Percentiles rank a stretch among this genome's conserved stretches.
These are phyloP conservation scores for Mellivora capensis DNA, from an alignment of 2,113 vertebrate species.

Conservation along the genomic window DNA sequence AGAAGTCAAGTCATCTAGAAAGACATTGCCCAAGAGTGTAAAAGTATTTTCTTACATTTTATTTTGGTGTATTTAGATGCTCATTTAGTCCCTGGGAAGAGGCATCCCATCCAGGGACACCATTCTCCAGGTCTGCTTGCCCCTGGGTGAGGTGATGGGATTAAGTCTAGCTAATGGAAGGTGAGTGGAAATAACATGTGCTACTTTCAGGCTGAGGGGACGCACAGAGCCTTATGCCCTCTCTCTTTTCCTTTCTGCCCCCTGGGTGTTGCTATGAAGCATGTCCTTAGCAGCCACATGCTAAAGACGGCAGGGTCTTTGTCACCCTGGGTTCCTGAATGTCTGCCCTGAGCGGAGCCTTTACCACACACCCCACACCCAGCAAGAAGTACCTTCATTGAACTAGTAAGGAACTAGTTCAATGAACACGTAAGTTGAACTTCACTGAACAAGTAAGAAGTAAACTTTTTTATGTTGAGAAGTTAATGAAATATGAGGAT, in stretches of 20 bases:
- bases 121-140: neutral
- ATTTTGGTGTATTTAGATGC: neutral
- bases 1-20: neutral
- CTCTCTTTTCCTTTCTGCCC: neutral
- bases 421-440: no score
- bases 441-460: neutral
- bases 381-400: neutral
- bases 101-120: neutral
- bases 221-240: neutral
- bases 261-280: neutral
- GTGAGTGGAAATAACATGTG: neutral
- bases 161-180: neutral
- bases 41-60: neutral
- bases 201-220: neutral
- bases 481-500: neutral
- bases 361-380: fast-evolving
- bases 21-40: neutral
- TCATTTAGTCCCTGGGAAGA: neutral
- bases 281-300: neutral
- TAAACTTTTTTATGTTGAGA: neutral
- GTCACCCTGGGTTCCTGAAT: neutral
- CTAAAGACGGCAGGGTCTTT: neutral
- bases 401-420: neutral
- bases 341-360: fast-evolving
- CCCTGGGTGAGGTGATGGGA: neutral